Base-by-base conservation (phyloP, 2,888 invertebrate species). In the Nomada ruficornis region DNA sequence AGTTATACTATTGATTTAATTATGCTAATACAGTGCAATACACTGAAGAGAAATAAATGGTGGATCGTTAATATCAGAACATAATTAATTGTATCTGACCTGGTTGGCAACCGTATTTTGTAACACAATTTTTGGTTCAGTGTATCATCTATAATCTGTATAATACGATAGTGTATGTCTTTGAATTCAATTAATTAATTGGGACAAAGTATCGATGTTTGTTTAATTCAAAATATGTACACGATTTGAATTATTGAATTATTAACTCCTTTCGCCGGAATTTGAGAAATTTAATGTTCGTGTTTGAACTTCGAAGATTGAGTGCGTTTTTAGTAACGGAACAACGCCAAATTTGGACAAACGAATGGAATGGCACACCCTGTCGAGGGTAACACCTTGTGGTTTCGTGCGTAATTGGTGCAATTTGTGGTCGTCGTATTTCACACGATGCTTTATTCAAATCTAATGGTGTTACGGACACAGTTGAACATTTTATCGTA, bases 331-430 rank as follows among this genome's bases (percentile, higher is more conserved):
- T 55, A 7, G 11, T 55, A 47, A 47, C 47, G 47, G 47, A 47
- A 15, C 47, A 55, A 23, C 20, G 11, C 23, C 23, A 59, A 26
- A 59, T 18, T 13, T 59, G 59, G 11, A 29, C 59, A 62, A 42
- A 42, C 42, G n/a, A 62, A 42, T 62, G n/a, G n/a, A 62, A 62
- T 42, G 42, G n/a, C 62, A 42, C 62, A 42, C 62, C 62, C n/a
- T 62, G n/a, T 42, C n/a, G 62, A 29, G 36, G 36, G 29, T 62
- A 62, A n/a, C 62, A 42, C 42, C 29, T 62, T 62, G 42, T 11
- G 62, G 62, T 50, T 52, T 23, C 50, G 2, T 26, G 23, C 50
- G 9, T 29, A 64, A 64, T 64, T 64, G 50, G 64, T 64, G 18
- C 50, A 50, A 64, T 26, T 64, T 64, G 64, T 50, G 64, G 64